Percentiles rank a stretch among this genome's conserved stretches.
Conservation (phyloP, 2,113 vertebrate genomes). For the Peromyscus leucopus region DNA sequence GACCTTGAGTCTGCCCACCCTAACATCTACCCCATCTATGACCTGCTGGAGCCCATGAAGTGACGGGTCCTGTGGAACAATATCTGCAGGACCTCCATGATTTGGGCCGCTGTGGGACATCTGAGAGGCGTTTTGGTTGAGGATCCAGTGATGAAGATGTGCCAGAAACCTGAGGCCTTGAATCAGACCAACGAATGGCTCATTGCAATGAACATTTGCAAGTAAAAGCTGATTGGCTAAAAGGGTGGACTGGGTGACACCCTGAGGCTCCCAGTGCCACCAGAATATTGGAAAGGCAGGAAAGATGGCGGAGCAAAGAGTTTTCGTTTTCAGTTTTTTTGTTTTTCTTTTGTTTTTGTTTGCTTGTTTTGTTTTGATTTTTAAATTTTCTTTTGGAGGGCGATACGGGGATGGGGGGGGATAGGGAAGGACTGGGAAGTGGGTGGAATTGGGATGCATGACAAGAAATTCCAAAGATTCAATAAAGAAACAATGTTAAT, state of each 20-base stretch:
- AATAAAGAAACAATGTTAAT: not conserved
- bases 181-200: too few relatives aligned
- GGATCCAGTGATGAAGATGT: too few relatives aligned
- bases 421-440: not conserved
- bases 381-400: not conserved
- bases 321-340: not conserved
- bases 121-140: too few relatives aligned
- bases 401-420: too few relatives aligned
- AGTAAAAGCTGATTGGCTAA: not conserved
- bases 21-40: too few relatives aligned
- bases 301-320: not conserved
- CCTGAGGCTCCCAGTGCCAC: not conserved
- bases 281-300: not conserved
- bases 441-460: not conserved
- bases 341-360: not conserved
- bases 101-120: too few relatives aligned
- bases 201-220: too few relatives aligned
- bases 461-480: not conserved
- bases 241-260: not conserved
- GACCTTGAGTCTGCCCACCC: too few relatives aligned
- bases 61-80: too few relatives aligned
- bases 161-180: too few relatives aligned
- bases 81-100: too few relatives aligned
- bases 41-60: too few relatives aligned
- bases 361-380: not conserved